Evolutionary conservation across 1,140 invertebrate species (phyloP).

Genomic region (Bemisia tabaci): DNA sequence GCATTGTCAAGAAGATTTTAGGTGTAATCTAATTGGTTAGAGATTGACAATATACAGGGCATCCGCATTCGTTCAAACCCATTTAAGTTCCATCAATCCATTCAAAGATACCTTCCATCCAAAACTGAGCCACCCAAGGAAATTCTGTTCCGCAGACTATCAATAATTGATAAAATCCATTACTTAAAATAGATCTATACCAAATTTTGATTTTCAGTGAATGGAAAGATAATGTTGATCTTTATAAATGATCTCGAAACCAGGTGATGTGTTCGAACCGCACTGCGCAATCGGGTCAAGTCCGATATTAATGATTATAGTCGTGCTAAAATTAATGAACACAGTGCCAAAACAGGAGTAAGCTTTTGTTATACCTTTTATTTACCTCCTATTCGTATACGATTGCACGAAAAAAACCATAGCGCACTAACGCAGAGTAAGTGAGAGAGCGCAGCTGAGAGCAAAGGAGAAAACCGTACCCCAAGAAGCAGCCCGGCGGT

Average conservation of each 20-base stretch:
- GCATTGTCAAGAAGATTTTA: too few relatives aligned
- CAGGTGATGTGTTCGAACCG: not conserved
- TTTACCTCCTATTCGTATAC: not conserved
- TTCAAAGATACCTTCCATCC: too few relatives aligned
- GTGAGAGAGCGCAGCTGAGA: not conserved
- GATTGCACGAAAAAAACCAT: not conserved
- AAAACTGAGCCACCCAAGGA: too few relatives aligned
- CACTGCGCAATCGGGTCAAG: not conserved
- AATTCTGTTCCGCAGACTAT: too few relatives aligned
- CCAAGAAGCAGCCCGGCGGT: too few relatives aligned
- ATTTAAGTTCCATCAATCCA: too few relatives aligned
- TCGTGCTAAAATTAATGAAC: not conserved
- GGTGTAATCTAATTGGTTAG: too few relatives aligned
- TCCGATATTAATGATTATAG: not conserved
- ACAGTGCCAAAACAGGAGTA: not conserved
- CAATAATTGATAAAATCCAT: too few relatives aligned
- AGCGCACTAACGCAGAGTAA: not conserved
- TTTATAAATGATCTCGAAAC: not conserved
- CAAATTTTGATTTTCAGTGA: too few relatives aligned
- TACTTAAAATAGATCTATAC: too few relatives aligned
- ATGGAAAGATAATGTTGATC: not conserved
- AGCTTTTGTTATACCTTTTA: not conserved
- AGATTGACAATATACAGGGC: too few relatives aligned
- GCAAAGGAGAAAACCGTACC: not conserved
- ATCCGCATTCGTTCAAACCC: too few relatives aligned